Base-by-base conservation (phyloP, 2,113 vertebrate species). In the Melanerpes aurifrons region DNA sequence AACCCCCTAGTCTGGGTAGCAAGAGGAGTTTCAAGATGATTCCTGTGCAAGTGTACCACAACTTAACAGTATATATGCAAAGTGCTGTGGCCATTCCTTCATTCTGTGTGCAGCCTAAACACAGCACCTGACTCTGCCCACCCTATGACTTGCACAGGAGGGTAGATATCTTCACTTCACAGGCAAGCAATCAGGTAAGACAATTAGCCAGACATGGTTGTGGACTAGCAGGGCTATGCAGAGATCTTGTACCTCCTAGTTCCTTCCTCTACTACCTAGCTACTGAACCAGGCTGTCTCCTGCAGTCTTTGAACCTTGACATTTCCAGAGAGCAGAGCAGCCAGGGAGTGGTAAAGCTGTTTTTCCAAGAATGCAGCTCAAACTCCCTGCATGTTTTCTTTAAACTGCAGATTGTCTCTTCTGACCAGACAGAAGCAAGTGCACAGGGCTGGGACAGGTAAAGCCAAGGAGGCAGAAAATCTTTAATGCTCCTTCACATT, bases 401-500 rank as follows among this genome's bases (percentile, higher is more conserved):
- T 48, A 19, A 76, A 72, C 68, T 72, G 72, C 81, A 89, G 47
- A 62, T 74, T 47, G 66, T 76, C 32, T 92, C 40, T 64, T 83
- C 67, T 89, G 89, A 77, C 53, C n/a, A 3, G 18, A 57, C 66
- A 91, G 87, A 91, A 91, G 20, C 14, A 69, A 84, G 86, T 35
- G 58, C 35, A 59, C 21, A 53, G 56, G 57, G 43, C 1, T 40
- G 50, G 43, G n/a, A 48, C 53, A 81, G 66, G 57, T 56, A 94
- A 92, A 92, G 73, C 48, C 80, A 67, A 77, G 45, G 80, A 83
- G 70, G 77, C 69, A 86, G 76, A 86, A 86, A 81, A 91, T 64
- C 78, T 67, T 80, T 81, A 64, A 88, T 74, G 84, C 11, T 85
- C 32, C 50, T 84, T 67, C 66, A 78, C 15, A 2, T 67, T 83